These are phyloP conservation scores for Trichogramma pretiosum DNA, from an alignment of 1,140 invertebrate genomes.

Conservation along the genomic window DNA sequence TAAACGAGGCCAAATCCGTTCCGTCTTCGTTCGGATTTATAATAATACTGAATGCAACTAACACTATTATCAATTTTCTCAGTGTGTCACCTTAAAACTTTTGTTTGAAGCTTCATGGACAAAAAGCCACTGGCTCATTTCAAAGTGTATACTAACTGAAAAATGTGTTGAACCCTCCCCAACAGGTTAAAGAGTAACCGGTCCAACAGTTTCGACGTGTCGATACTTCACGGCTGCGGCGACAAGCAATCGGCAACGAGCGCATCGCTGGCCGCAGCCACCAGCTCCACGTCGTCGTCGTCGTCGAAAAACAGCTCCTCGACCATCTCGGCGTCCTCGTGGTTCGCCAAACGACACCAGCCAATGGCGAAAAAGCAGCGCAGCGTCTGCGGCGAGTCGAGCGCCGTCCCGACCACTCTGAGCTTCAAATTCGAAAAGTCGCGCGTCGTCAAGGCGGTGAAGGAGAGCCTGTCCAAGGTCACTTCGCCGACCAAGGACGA, in stretches of 20 bases:
- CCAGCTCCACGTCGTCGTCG: background rate
- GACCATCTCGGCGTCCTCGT: slow-evolving; percentile 50
- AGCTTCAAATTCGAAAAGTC: slow-evolving; percentile 38
- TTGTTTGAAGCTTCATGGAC: too few relatives aligned
- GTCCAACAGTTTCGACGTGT: slow-evolving; percentile 74
- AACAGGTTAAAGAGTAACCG: slow-evolving; percentile 53
- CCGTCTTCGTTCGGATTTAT: too few relatives aligned
- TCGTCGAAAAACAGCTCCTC: slow-evolving; percentile 7
- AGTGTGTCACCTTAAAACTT: too few relatives aligned
- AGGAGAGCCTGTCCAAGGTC: slow-evolving; percentile 42
- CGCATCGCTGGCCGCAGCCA: slow-evolving; percentile 3
- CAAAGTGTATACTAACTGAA: too few relatives aligned
- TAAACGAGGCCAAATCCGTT: too few relatives aligned
- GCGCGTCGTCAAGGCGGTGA: slow-evolving; percentile 38
- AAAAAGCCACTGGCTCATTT: too few relatives aligned
- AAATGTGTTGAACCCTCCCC: too few relatives aligned
- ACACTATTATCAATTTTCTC: too few relatives aligned
- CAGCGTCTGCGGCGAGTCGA: slow-evolving; percentile 27
- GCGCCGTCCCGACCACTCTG: slow-evolving; percentile 18
- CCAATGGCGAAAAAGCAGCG: slow-evolving; percentile 57
- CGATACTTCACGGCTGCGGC: slow-evolving; percentile 52
- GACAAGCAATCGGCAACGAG: slow-evolving; percentile 33
- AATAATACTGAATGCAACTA: too few relatives aligned
- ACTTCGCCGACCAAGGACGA: slow-evolving; percentile 36
- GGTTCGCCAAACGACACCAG: slow-evolving; percentile 66